A percentile compares a stretch with the other conserved stretches of the same genome.
Evolutionary conservation across 2,888 invertebrate genomes (phyloP).

Genomic region (Gymnoscelis rufifasciata): DNA sequence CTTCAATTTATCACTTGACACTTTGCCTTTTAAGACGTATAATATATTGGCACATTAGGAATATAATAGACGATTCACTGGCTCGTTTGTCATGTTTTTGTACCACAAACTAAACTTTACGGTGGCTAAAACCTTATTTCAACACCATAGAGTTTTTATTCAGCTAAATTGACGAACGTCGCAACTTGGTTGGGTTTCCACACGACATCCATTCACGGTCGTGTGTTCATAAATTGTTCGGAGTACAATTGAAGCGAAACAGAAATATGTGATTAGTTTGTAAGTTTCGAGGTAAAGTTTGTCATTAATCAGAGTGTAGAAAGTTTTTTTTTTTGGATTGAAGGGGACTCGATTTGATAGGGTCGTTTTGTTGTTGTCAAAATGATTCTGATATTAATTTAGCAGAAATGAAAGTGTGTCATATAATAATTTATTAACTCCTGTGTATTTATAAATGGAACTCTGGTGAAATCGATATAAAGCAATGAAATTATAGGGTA

Average conservation of each 20-base stretch:
- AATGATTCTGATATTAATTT: too few species aligned
- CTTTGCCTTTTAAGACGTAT: slow-evolving; percentile 63
- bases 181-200: slow-evolving; percentile 23
- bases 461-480: too few species aligned
- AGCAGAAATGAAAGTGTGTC: too few species aligned
- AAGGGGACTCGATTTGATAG: background rate
- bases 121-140: slow-evolving; percentile 1
- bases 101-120: slow-evolving; percentile 27
- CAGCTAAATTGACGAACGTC: background rate
- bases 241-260: slow-evolving; percentile 43
- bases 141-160: slow-evolving; percentile 19
- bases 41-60: slow-evolving; percentile 74
- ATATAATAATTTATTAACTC: too few species aligned
- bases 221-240: slow-evolving; percentile 54
- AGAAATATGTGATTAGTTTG: slow-evolving; percentile 41
- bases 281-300: slow-evolving; percentile 35
- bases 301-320: slow-evolving; percentile 27
- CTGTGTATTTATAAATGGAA: too few species aligned
- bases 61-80: slow-evolving; percentile 66
- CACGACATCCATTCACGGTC: slow-evolving; percentile 38
- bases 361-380: too few species aligned
- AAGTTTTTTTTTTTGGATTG: slow-evolving; percentile 4
- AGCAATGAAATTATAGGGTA: too few species aligned
- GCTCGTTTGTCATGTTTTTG: slow-evolving; percentile 68
- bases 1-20: slow-evolving; percentile 62